These are phyloP conservation scores for Parazoanthus darwini DNA, from an alignment of 92 coral and sea anemone genomes.

Conservation along the genomic window DNA sequence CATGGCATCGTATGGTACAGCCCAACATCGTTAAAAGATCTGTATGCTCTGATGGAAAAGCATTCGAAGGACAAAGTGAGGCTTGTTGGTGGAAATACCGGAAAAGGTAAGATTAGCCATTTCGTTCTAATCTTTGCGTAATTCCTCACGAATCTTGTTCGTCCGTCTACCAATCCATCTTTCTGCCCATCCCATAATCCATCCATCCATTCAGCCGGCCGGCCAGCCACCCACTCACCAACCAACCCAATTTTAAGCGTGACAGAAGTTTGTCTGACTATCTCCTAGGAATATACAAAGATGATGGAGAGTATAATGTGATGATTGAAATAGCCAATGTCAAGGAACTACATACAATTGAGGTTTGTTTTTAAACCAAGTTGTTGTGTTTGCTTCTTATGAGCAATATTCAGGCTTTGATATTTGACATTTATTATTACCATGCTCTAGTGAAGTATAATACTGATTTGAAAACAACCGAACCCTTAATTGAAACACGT, in stretches of 20 bases:
- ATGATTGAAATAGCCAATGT: conserved; percentile 65
- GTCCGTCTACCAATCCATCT: not conserved
- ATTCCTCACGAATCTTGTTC: not conserved
- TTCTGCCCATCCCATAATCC: not conserved
- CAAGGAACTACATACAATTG: conserved; percentile 61
- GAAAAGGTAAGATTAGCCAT: conserved; percentile 60
- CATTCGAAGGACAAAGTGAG: conserved; percentile 58
- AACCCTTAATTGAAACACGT: too few species aligned
- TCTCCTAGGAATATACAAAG: conserved; percentile 71
- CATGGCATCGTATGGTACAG: conserved; percentile 61
- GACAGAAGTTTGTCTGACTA: too few species aligned
- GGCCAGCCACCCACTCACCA: not conserved
- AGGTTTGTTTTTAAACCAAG: conserved; percentile 37
- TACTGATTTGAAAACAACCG: too few species aligned
- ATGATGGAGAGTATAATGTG: conserved; percentile 71
- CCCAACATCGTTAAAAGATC: conserved; percentile 68
- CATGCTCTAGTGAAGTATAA: too few species aligned
- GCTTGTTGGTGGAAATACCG: conserved; percentile 90
- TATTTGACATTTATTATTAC: too few species aligned
- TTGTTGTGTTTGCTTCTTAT: not conserved
- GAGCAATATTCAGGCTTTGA: too few species aligned
- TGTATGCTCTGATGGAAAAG: conserved; percentile 69
- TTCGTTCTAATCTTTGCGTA: too few species aligned
- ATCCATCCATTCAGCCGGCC: not conserved
- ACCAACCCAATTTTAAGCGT: not conserved